phyloP scores from a whole-genome alignment of 2,113 vertebrate genomes.

The Ovis aries region ARS-UI_Ramb_v3.0 NC_056054.1:140146001-140146500 shows the following conservation, averaged over 20 bases:
- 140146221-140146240: neutral
- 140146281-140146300: neutral
- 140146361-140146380: neutral
- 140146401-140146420: neutral
- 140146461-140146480: neutral
- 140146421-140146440: neutral
- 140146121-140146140: neutral
- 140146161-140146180: neutral
- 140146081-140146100: neutral
- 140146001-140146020: neutral
- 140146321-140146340: neutral
- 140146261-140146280: neutral
- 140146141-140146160: neutral
- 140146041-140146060: neutral
- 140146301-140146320: neutral
- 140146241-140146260: neutral
- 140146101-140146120: neutral
- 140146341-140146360: neutral
- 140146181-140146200: neutral
- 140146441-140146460: neutral
- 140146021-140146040: neutral
- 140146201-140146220: neutral
- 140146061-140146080: neutral
- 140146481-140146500: neutral
- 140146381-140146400: neutral